These are phyloP conservation scores for Atractosteus spatula DNA, from an alignment of 2,113 vertebrate genomes.

Conservation along the genomic window DNA sequence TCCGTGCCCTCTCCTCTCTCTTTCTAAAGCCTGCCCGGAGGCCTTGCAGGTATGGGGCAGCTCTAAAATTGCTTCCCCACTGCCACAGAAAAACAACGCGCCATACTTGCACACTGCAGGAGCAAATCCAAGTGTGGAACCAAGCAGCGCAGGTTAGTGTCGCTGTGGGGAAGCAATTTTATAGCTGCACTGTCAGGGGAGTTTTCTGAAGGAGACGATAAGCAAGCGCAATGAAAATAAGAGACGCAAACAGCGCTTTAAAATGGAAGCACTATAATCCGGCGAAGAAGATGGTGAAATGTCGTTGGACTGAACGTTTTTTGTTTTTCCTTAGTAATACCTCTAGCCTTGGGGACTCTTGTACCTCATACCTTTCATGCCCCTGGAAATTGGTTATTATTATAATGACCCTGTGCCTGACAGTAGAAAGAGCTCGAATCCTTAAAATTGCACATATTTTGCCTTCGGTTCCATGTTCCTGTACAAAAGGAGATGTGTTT, in stretches of 20 bases:
- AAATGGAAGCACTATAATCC: no score
- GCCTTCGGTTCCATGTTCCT: no score
- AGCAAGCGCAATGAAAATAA: conserved; percentile 10
- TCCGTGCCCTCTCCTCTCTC: conserved; percentile 68
- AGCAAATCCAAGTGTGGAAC: conserved; percentile 73
- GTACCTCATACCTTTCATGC: no score
- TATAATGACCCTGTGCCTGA: no score
- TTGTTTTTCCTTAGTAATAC: not conserved
- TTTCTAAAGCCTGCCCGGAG: conserved; percentile 71
- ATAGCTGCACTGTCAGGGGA: conserved; percentile 20
- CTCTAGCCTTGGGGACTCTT: not conserved
- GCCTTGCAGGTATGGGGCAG: conserved; percentile 61
- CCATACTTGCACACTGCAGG: conserved; percentile 71
- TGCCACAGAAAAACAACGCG: conserved; percentile 57
- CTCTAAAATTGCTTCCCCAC: conserved; percentile 73
- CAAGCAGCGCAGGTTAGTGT: conserved; percentile 75
- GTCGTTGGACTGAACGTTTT: no score
- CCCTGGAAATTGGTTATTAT: no score
- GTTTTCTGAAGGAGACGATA: conserved; percentile 25
- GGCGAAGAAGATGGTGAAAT: no score
- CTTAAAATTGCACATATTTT: no score
- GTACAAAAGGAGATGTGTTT: no score
- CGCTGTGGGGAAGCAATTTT: conserved; percentile 71
- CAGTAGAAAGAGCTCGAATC: no score
- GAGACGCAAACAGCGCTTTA: not conserved